Evolutionary conservation across 2,113 vertebrate species (phyloP), one percentile per base, ranked within the genome.

Genomic region (Coryphaenoides rupestris): DNA sequence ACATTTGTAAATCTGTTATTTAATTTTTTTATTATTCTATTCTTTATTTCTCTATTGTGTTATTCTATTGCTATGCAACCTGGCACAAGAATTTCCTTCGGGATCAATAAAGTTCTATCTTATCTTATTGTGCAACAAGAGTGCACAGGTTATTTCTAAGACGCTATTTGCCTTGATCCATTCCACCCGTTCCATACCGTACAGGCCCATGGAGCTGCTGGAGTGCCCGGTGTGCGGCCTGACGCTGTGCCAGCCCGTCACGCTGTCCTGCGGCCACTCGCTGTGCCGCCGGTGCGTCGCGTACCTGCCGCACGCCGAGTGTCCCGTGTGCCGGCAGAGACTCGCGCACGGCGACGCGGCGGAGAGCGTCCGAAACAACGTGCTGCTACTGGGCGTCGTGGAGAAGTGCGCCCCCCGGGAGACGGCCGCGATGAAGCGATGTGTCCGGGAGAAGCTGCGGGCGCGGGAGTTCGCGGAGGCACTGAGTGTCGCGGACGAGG

Each of bases 191-290:
- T n/a, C n/a, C n/a, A n/a, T n/a, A n/a, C n/a, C n/a, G n/a, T n/a
- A 75, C 10, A 16, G 23, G 21, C 16, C 13, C n/a, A 91, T 90
- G 91, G 93, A 95, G 3, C 21, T 90, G 15, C 81, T 95, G 74
- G 85, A 88, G 64, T 96, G 94, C 62, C 93, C 93, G 0, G 68
- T 81, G 12, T 96, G 94, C 46, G 83, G 75, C 64, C 83, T 90
- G 63, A 75, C 91, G 2, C 89, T 96, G 77, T 85, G 86, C 81
- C 92, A 95, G 66, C 93, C 94, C 26, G 90, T 92, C 72, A 95
- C 92, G 6, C 73, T 91, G 68, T 77, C 85, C 1, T 96, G 94
- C 81, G 94, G 94, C 0, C 93, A 96, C 82, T 89, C 92, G 2
- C 92, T 94, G 68, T 96, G 94, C 79, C 87, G 89, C 60, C 66